phyloP scores from a whole-genome alignment of 2,888 invertebrate genomes.

The Drosophila meridionalis region DNA sequence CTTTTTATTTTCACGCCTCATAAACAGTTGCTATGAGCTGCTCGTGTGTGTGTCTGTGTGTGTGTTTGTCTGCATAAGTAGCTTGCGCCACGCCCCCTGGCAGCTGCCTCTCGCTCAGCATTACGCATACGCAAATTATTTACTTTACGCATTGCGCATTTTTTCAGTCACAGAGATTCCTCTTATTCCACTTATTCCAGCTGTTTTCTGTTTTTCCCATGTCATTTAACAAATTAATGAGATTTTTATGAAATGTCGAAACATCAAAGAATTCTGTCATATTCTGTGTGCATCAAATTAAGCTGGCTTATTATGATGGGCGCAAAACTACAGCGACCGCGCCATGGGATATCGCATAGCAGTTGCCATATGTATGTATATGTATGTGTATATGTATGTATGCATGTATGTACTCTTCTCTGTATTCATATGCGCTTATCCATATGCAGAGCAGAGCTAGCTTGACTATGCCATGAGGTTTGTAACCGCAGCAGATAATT shows the following conservation, averaged over 20 bases:
- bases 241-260: conserved; percentile 60
- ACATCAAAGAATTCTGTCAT: conserved; percentile 55
- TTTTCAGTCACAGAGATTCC: conserved; percentile 28
- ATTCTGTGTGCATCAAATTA: conserved; percentile 55
- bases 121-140: conserved; percentile 47
- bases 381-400: background rate
- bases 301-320: conserved; percentile 59
- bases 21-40: conserved; percentile 18
- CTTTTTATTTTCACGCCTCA: conserved; percentile 27
- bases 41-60: background rate
- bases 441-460: background rate
- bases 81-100: conserved; percentile 43
- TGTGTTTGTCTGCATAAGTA: conserved; percentile 15
- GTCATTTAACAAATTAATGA: conserved; percentile 61
- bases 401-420: background rate
- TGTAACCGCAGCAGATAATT: conserved; percentile 1
- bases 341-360: conserved; percentile 16
- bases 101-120: conserved; percentile 23
- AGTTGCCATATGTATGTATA: background rate
- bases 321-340: conserved; percentile 36
- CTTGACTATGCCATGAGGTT: background rate
- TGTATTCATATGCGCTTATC: conserved; percentile 5
- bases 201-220: background rate
- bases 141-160: conserved; percentile 39
- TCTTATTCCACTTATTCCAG: conserved; percentile 1